These are phyloP conservation scores for Merluccius polli DNA, from an alignment of 2,797 vertebrate species.

Conservation along the genomic window DNA sequence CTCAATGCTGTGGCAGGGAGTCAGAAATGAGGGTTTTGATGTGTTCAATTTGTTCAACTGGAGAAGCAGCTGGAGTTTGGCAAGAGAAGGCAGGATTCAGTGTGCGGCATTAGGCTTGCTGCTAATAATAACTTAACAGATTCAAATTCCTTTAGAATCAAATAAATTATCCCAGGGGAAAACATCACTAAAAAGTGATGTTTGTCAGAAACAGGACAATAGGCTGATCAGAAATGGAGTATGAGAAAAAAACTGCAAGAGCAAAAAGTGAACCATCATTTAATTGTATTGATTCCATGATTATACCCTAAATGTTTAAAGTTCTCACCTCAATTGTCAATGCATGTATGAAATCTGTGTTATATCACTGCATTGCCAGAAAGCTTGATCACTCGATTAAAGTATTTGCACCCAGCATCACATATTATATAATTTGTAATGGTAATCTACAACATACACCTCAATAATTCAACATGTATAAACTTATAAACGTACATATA, in stretches of 20 bases:
- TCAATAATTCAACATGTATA: too few species aligned
- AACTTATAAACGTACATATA: too few species aligned
- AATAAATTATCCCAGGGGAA: neutral
- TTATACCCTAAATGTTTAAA: too few species aligned
- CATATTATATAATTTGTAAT: too few species aligned
- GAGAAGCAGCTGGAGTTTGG: neutral
- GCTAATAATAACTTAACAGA: neutral
- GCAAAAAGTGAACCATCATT: neutral
- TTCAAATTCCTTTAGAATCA: neutral
- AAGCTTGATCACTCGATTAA: too few species aligned
- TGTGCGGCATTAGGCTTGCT: neutral
- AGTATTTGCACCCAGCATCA: too few species aligned
- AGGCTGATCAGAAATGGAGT: neutral
- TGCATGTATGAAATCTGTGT: neutral
- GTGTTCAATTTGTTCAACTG: neutral
- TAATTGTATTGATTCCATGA: too few species aligned
- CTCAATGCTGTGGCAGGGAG: conserved; percentile 3
- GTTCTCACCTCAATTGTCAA: neutral
- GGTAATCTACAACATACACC: too few species aligned
- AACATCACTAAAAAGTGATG: neutral
- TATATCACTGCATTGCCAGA: neutral
- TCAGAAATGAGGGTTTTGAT: conserved; percentile 16
- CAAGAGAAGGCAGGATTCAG: neutral
- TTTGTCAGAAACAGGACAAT: neutral
- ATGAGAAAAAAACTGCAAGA: neutral